These are phyloP conservation scores for Andrena marginata DNA, from an alignment of 2,888 invertebrate genomes.

Conservation along the genomic window DNA sequence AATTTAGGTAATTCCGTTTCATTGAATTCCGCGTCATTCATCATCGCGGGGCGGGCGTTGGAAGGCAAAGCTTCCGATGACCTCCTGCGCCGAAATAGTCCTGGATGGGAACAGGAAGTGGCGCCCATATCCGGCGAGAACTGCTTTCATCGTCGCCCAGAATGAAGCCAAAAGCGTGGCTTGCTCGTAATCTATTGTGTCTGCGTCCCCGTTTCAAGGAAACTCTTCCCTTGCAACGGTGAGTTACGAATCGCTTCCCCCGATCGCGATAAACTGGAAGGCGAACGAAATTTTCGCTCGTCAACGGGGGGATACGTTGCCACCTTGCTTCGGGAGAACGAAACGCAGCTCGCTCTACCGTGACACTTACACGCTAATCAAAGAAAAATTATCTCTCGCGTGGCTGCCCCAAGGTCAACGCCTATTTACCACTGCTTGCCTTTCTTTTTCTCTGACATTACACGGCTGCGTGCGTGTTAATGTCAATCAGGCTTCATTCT, in stretches of 20 bases:
- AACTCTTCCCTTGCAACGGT: constrained; percentile 48
- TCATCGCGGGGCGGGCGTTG: constrained; percentile 16
- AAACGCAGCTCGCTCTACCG: constrained; percentile 27
- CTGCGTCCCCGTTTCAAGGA: constrained; percentile 66
- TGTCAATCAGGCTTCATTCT: constrained; percentile 6
- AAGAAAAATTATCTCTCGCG: constrained; percentile 23
- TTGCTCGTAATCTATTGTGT: constrained; percentile 65
- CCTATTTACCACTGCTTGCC: constrained; percentile 6
- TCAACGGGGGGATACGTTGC: constrained; percentile 8
- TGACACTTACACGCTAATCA: constrained; percentile 12
- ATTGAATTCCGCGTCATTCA: constrained; percentile 7
- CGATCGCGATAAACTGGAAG: constrained; percentile 58
- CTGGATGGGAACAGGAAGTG: constrained; percentile 66
- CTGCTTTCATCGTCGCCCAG: constrained; percentile 68
- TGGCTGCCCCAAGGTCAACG: constrained; percentile 31
- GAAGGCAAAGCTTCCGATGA: constrained; percentile 46
- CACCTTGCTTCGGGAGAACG: constrained; percentile 26
- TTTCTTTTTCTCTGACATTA: background rate
- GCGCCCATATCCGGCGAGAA: constrained; percentile 71
- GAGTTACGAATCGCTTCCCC: constrained; percentile 41
- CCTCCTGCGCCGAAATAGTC: constrained; percentile 57
- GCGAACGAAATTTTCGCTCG: constrained; percentile 46
- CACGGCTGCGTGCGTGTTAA: background rate
- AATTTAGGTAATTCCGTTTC: constrained; percentile 31
- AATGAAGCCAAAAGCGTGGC: constrained; percentile 67